A percentile compares a stretch with the other conserved stretches of the same genome.
These are phyloP conservation scores for Anarsia innoxiella DNA, from an alignment of 2,888 invertebrate species.

Conservation along the genomic window DNA sequence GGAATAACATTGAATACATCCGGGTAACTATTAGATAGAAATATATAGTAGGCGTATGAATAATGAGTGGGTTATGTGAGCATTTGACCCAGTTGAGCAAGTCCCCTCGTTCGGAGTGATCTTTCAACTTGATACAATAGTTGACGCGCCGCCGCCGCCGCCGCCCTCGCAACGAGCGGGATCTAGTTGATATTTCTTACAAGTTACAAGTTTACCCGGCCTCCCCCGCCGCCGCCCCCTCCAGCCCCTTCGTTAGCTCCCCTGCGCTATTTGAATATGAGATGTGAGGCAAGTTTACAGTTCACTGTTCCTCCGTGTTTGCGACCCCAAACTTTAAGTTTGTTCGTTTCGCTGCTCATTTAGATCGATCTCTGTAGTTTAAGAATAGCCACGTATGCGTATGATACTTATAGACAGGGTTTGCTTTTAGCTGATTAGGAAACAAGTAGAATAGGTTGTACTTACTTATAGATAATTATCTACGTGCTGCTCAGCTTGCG, in stretches of 20 bases:
- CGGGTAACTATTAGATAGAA: too few relatives aligned
- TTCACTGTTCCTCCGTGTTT: slow-evolving; percentile 46
- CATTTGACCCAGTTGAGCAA: slow-evolving; percentile 6
- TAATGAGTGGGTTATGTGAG: too few relatives aligned
- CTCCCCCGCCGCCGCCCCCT: slow-evolving; percentile 18
- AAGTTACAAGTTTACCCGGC: slow-evolving; percentile 28
- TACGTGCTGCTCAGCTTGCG: too few relatives aligned
- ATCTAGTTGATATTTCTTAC: slow-evolving; percentile 51
- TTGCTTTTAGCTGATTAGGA: too few relatives aligned
- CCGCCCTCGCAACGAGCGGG: slow-evolving; percentile 17
- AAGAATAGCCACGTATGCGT: too few relatives aligned
- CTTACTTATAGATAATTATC: too few relatives aligned
- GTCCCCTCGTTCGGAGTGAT: neutral
- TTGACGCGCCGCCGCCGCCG: slow-evolving; percentile 17
- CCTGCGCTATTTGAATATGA: slow-evolving; percentile 72
- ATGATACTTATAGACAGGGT: neutral
- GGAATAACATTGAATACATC: too few relatives aligned
- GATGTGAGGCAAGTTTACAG: slow-evolving; percentile 54
- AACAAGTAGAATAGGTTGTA: too few relatives aligned
- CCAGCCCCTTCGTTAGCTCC: slow-evolving; percentile 53
- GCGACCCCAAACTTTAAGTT: slow-evolving; percentile 63
- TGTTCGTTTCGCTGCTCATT: slow-evolving; percentile 44
- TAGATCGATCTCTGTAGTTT: slow-evolving; percentile 38
- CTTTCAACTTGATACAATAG: slow-evolving; percentile 9
- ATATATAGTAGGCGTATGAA: too few relatives aligned